phyloP scores from a whole-genome alignment of 1,140 invertebrate genomes.

The Solen grandis region DNA sequence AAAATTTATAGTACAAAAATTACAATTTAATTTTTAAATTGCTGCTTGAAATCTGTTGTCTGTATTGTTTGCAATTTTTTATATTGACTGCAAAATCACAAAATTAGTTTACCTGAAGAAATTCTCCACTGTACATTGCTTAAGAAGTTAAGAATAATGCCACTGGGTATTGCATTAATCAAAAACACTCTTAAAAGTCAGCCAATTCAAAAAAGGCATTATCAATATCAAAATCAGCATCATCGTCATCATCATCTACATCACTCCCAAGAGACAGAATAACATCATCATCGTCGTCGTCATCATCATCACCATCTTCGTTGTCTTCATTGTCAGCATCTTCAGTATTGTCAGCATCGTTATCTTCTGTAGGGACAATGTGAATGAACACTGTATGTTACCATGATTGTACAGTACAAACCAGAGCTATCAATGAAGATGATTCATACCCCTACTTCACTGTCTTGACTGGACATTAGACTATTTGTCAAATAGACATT shows the following conservation, averaged over 20 bases:
- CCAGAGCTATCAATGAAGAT: neutral
- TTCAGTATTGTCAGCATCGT: conserved; percentile 8
- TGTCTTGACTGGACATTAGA: neutral
- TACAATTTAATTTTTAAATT: too few relatives aligned
- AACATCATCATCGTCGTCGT: conserved; percentile 79
- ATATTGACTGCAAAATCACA: too few relatives aligned
- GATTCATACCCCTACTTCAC: neutral
- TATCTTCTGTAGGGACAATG: neutral
- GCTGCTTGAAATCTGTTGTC: too few relatives aligned
- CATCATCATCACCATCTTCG: conserved; percentile 66
- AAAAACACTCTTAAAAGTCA: conserved; percentile 41
- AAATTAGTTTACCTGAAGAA: too few relatives aligned
- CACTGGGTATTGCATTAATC: too few relatives aligned
- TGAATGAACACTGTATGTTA: neutral
- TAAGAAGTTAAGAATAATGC: too few relatives aligned
- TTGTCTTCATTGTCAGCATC: conserved; percentile 66
- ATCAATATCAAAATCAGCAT: conserved; percentile 30
- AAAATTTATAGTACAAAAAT: too few relatives aligned
- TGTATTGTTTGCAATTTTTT: too few relatives aligned
- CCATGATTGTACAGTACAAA: neutral
- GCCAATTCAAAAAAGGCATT: conserved; percentile 51
- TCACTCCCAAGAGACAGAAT: conserved; percentile 34
- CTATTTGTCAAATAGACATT: too few relatives aligned
- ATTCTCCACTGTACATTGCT: too few relatives aligned
- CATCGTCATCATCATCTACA: conserved; percentile 42